Evolutionary conservation across 2,797 vertebrate species (phyloP).

Genomic region (Danio tinwini): DNA sequence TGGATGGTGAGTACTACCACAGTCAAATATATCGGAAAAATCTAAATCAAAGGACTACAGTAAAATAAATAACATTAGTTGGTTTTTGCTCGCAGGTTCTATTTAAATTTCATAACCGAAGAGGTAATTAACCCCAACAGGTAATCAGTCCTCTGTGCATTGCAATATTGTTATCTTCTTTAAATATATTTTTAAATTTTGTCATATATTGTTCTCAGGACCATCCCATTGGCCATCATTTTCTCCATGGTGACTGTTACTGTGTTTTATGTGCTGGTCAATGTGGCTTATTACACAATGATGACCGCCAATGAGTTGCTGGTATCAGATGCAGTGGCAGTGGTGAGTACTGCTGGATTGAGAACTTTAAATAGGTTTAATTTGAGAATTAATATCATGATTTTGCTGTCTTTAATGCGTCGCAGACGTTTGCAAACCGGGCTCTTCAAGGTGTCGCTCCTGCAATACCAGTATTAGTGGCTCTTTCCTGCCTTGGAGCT

Average conservation of each 20-base stretch:
- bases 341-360: constrained; percentile 82
- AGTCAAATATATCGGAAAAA: not conserved
- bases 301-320: constrained; percentile 90
- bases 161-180: not conserved
- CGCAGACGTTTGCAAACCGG: constrained; percentile 89
- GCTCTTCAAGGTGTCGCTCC: constrained; percentile 84
- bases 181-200: not conserved
- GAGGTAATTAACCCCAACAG: constrained; percentile 88
- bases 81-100: constrained; percentile 79
- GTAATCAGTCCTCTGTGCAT: constrained; percentile 67
- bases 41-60: not conserved
- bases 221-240: constrained; percentile 89
- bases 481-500: constrained; percentile 92
- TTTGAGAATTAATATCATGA: not conserved
- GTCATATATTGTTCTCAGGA: constrained; percentile 73
- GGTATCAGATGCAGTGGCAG: constrained; percentile 90
- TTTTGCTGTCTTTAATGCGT: not conserved
- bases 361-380: constrained; percentile 16
- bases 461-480: constrained; percentile 89
- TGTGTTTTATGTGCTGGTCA: constrained; percentile 89
- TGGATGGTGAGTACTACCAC: constrained; percentile 82
- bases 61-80: not conserved
- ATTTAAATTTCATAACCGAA: constrained; percentile 87
- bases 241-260: constrained; percentile 92
- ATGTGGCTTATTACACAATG: constrained; percentile 92